Evolutionary conservation across 2,113 vertebrate species (phyloP), one percentile per base, ranked within the genome.

Genomic region (Artemisiospiza belli): DNA sequence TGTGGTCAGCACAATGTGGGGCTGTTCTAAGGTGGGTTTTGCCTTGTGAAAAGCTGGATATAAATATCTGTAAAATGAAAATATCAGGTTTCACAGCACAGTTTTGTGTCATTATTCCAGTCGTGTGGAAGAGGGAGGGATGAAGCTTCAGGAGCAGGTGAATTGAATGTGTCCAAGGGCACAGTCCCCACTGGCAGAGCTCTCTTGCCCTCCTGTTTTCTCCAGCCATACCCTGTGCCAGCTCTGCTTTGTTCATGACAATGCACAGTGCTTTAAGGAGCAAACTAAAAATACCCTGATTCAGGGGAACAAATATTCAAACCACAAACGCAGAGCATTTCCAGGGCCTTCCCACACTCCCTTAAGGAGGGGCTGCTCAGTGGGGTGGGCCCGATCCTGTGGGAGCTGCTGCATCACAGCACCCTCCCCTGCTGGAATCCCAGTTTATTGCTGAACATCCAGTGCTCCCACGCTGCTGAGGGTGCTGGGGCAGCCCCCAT

Each of bases 121-220:
- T 28, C 4, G 24, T 52, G 33, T 30, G 41, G 80, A 64, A 81
- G 22, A 27, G 58, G 49, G 11, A 22, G 0, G 7, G 39, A 41
- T 83, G 72, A 15, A 76, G 2, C 35, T 28, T 3, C n/a, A 61
- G 62, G 44, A 15, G 37, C 24, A 62, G 64, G 15, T 1, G 28
- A 30, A 21, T 0, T 14, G 33, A 3, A 9, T 0, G 30, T 4
- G 4, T 19, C 49, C 41, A 14, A 66, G 41, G 58, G 24, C 75
- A 52, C 1, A 2, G 63, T 7, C 35, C 21, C 24, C 0, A 1
- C 7, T 2, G 30, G 15, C 47, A 72, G 5, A 1, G 11, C 25
- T 51, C 17, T 37, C 33, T 10, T 67, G 12, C 2, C 18, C 75
- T 46, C 61, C 39, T 2, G 0, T 19, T 17, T 7, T 7, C 2